These are phyloP conservation scores for Hapalemur alaotrensis DNA, from an alignment of 2,797 vertebrate genomes.

Conservation along the genomic window DNA sequence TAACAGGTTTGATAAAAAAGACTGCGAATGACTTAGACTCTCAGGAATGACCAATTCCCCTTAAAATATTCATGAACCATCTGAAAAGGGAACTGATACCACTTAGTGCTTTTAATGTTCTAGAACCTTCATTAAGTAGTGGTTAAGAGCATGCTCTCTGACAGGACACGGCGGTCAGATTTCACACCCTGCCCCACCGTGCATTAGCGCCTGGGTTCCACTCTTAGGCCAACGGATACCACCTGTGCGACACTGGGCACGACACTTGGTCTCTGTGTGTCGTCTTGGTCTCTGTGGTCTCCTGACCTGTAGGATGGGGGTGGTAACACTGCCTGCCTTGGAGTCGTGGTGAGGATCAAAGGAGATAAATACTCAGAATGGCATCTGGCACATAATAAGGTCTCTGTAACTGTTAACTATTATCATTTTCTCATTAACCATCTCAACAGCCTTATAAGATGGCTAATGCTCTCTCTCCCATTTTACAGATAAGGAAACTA, in stretches of 20 bases:
- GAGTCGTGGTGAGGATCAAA: neutral
- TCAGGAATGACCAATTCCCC: neutral
- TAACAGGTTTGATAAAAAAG: neutral
- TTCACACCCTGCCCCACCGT: neutral
- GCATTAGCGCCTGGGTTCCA: neutral
- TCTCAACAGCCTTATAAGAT: neutral
- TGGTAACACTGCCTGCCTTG: neutral
- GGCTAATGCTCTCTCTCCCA: neutral
- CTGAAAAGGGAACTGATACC: neutral
- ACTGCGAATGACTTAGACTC: neutral
- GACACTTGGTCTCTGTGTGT: neutral
- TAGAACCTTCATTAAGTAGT: too few relatives aligned
- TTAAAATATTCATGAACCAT: neutral
- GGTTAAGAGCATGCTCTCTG: neutral
- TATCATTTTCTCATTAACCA: neutral
- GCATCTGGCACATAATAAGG: neutral
- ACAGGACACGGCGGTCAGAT: neutral
- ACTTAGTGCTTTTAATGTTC: neutral
- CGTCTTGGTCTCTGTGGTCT: too few relatives aligned
- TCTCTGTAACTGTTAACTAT: neutral
- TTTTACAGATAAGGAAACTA: neutral
- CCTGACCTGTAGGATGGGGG: neutral
- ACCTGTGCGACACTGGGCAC: neutral
- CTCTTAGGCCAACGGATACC: neutral
- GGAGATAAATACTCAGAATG: neutral